phyloP scores from a whole-genome alignment of 2,888 invertebrate genomes.

The Tachina grossa region DNA sequence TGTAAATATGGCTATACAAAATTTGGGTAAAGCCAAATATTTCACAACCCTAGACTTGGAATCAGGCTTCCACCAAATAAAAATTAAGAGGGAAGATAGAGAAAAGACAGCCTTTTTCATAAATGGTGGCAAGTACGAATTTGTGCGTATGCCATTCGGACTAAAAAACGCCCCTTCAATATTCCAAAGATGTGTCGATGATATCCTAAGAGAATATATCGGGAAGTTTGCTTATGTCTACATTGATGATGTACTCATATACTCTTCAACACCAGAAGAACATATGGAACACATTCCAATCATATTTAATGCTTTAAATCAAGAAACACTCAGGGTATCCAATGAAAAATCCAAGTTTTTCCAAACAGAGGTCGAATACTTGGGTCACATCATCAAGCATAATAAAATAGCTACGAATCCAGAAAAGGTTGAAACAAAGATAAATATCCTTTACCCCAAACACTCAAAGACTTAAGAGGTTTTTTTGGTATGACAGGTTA shows the following conservation, averaged over 20 bases:
- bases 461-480: background rate
- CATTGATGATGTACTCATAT: slow-evolving; percentile 43
- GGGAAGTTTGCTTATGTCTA: slow-evolving; percentile 41
- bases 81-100: too few relatives aligned
- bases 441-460: background rate
- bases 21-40: background rate
- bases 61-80: too few relatives aligned
- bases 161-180: too few relatives aligned
- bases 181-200: too few relatives aligned
- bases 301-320: slow-evolving; percentile 1
- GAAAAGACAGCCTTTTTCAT: too few relatives aligned
- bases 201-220: slow-evolving; percentile 12
- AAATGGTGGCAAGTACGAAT: too few relatives aligned
- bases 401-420: background rate
- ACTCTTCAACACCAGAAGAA: slow-evolving; percentile 15
- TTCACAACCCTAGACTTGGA: too few relatives aligned
- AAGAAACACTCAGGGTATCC: background rate
- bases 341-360: background rate
- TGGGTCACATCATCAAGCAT: background rate
- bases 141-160: too few relatives aligned
- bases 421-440: background rate
- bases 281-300: background rate
- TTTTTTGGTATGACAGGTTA: too few relatives aligned
- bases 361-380: background rate
- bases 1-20: slow-evolving; percentile 36